Percentiles rank a stretch among this genome's conserved stretches.
These are phyloP conservation scores for Iguana delicatissima DNA, from an alignment of 2,797 vertebrate species.

Conservation along the genomic window DNA sequence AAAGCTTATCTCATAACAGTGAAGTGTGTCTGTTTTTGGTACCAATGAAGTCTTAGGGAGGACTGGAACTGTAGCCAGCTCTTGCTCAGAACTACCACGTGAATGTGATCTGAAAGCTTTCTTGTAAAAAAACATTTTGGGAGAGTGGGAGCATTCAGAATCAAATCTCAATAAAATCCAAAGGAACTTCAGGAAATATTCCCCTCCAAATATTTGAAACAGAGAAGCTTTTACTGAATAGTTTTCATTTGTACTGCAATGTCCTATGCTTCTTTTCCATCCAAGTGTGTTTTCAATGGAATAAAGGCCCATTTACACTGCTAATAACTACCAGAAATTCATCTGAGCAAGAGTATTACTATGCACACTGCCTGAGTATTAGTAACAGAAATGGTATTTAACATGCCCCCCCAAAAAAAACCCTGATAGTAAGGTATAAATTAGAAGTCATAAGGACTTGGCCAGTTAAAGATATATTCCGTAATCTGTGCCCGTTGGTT, in stretches of 20 bases:
- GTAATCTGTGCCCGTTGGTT: neutral
- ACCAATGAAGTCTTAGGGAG: too few relatives aligned
- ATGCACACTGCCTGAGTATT: neutral
- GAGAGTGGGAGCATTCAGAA: neutral
- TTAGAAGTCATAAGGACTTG: conserved; percentile 3
- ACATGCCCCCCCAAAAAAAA: neutral
- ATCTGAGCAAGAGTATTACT: neutral
- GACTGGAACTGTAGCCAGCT: too few relatives aligned
- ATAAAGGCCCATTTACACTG: neutral
- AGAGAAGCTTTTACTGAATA: neutral
- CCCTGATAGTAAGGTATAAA: neutral
- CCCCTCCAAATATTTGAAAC: conserved; percentile 1
- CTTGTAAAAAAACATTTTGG: neutral
- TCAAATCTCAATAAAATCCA: neutral
- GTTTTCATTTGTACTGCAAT: neutral
- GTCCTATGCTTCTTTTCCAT: neutral
- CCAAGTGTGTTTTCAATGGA: neutral
- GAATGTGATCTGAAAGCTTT: neutral
- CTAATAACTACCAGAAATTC: neutral
- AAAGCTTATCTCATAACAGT: too few relatives aligned
- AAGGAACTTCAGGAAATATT: neutral
- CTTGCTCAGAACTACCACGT: neutral
- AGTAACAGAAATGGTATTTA: neutral
- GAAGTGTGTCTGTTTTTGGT: too few relatives aligned
- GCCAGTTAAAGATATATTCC: neutral